A percentile compares a stretch with the other conserved stretches of the same genome.
These are phyloP conservation scores for Aethes cnicana DNA, from an alignment of 2,888 invertebrate genomes.

Conservation along the genomic window DNA sequence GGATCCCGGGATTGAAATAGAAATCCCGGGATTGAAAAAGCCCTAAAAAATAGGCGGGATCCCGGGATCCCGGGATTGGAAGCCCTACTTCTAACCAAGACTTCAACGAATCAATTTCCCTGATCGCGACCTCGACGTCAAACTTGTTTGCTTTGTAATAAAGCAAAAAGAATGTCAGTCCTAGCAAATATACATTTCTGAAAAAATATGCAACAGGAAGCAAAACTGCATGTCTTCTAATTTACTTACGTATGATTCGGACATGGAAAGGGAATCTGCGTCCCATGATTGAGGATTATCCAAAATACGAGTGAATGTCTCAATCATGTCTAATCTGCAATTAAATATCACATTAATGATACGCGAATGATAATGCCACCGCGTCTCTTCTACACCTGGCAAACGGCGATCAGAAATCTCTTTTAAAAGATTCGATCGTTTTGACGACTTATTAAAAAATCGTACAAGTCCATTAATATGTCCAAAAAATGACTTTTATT, in stretches of 20 bases:
- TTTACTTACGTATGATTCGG: neutral
- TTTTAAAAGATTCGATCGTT: conserved; percentile 11
- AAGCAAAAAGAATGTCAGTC: conserved; percentile 20
- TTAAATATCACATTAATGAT: conserved; percentile 25
- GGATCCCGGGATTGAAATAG: no score
- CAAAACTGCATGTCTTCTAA: conserved; percentile 26
- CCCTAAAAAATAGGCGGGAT: no score
- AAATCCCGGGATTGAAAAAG: no score
- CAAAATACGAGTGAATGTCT: neutral
- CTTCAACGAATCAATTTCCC: no score
- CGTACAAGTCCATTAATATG: conserved; percentile 14
- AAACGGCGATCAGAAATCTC: conserved; percentile 9
- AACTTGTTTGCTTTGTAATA: conserved; percentile 21
- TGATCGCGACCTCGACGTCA: conserved; percentile 19
- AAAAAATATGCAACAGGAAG: conserved; percentile 25
- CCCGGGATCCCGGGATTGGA: no score
- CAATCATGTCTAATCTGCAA: conserved; percentile 11
- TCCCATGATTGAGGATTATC: conserved; percentile 21
- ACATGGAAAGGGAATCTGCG: neutral
- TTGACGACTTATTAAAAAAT: conserved; percentile 23
- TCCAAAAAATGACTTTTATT: conserved; percentile 21
- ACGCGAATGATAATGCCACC: conserved; percentile 12
- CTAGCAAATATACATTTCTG: conserved; percentile 23
- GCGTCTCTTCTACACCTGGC: neutral
- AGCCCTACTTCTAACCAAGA: no score